Conservation (phyloP, 2,113 vertebrate species). For the Ciconia stormi region DNA sequence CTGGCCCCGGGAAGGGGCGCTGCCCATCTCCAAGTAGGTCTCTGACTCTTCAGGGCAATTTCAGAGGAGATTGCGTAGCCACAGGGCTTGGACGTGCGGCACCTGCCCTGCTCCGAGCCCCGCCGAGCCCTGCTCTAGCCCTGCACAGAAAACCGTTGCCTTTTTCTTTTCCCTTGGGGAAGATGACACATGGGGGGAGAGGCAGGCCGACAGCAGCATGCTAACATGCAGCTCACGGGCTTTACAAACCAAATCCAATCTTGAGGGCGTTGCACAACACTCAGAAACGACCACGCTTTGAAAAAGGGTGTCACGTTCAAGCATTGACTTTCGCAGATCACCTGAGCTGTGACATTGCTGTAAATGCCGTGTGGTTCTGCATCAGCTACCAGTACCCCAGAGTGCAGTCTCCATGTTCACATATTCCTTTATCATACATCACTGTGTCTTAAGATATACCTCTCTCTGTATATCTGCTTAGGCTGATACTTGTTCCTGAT, state of each 20-base stretch:
- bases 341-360: slow-evolving; percentile 27
- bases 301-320: not conserved
- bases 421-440: slow-evolving; percentile 47
- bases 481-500: slow-evolving; percentile 78
- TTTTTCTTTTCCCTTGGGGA: not conserved
- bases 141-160: not conserved
- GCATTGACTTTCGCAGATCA: not conserved
- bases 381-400: not conserved
- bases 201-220: not conserved
- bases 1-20: not conserved
- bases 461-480: slow-evolving; percentile 73
- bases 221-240: not conserved
- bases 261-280: not conserved
- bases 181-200: fast-evolving
- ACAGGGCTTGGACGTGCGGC: fast-evolving
- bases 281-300: not conserved
- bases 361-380: slow-evolving; percentile 27
- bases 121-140: not conserved
- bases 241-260: not conserved
- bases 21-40: not conserved
- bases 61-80: not conserved
- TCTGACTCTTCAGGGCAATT: not conserved
- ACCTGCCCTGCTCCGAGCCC: not conserved
- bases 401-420: slow-evolving; percentile 23
- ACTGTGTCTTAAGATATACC: slow-evolving; percentile 71